These are phyloP conservation scores for Lordiphosa andalusiaca DNA, from an alignment of 2,888 invertebrate species.

Conservation along the genomic window DNA sequence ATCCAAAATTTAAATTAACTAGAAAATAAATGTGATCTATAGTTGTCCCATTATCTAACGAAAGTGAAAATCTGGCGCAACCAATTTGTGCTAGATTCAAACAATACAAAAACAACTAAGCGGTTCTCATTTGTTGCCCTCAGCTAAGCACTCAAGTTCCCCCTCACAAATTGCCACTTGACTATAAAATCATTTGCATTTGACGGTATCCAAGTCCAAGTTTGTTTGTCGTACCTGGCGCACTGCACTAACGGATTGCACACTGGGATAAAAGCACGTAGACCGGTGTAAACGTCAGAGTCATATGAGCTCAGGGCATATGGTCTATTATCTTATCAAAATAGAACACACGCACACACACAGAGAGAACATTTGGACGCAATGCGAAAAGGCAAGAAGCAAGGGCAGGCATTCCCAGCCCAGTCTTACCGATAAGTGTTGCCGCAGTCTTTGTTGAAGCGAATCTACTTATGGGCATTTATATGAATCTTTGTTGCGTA, in stretches of 20 bases:
- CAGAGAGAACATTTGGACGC: background rate
- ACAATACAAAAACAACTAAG: constrained; percentile 16
- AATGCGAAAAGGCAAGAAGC: background rate
- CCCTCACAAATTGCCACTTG: constrained; percentile 42
- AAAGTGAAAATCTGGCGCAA: constrained; percentile 52
- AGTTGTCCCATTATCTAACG: constrained; percentile 23
- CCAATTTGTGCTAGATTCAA: constrained; percentile 21
- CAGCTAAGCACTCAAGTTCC: constrained; percentile 20
- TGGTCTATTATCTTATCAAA: constrained; percentile 50
- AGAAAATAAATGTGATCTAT: constrained; percentile 38
- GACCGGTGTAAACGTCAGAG: constrained; percentile 43
- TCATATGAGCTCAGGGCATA: constrained; percentile 35
- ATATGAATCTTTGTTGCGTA: no score
- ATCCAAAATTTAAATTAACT: constrained; percentile 55
- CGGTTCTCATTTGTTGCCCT: constrained; percentile 14
- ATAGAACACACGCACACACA: no score
- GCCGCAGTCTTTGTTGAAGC: constrained; percentile 12
- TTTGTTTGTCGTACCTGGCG: constrained; percentile 8
- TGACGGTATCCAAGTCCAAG: constrained; percentile 19
- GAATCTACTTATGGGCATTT: no score
- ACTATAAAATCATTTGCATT: constrained; percentile 14
- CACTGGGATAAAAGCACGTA: constrained; percentile 49
- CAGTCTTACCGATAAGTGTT: constrained; percentile 33
- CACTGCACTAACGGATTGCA: constrained; percentile 18
- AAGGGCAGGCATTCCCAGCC: background rate